Base-by-base conservation (phyloP, 2,113 vertebrate species). In the Neogobius melanostomus region DNA sequence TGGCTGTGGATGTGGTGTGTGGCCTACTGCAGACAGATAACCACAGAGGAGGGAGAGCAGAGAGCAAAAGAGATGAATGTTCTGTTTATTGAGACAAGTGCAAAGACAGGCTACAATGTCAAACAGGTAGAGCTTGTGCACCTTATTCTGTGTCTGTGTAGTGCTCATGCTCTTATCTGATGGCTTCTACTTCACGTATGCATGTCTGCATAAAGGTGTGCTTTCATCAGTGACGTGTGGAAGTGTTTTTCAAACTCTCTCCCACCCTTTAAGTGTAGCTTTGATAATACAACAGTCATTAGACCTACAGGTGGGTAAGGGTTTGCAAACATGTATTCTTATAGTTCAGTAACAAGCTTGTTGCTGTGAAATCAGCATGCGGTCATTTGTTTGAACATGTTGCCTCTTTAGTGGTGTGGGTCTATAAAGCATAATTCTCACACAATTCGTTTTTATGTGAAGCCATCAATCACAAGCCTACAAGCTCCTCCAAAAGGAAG, bases 91-190 rank as follows among this genome's bases (percentile, higher is more conserved):
- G 92, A 93, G 84, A 92, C 92, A 21, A 91, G 91, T 85, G 90
- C 92, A 91, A 93, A 93, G 90, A 90, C 90, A 82, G 86, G 90
- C 83, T 92, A 93, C 90, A 91, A 92, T 91, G 91, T 92, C 80
- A 92, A 93, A 88, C 91, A 93, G 92, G 91, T 93, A 92, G 89
- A 90, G 73, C 70, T 74, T 74, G 76, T 81, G 65, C 74, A 45
- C 28, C 77, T 77, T 57, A 76, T 66, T 67, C 49, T 77, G 66
- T 74, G 48, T 77, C 76, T 80, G 48, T 73, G 42, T 72, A 64
- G 78, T 64, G 63, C 78, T 81, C 56, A 36, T 74, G 72, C 75
- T 70, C 59, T 85, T 68, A 65, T 71, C 48, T 77, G 69, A 79
- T 60, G 46, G 62, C 82, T 83, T 76, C 51, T 70, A 8, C 77